Base-by-base conservation (phyloP, 1,140 invertebrate species). In the Nymphalis io region DNA sequence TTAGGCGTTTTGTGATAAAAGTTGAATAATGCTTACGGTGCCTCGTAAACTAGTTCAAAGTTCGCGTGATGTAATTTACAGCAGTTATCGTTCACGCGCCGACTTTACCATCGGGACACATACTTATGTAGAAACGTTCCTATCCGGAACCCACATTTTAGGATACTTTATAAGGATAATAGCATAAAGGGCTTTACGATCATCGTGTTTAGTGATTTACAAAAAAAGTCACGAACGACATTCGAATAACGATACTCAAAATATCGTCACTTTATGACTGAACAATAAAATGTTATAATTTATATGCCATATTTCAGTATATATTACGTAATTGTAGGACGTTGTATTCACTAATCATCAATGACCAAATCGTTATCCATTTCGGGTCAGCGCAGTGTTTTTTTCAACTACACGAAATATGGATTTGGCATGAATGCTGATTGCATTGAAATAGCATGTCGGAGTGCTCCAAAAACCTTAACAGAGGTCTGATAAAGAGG, bases 91-190 rank as follows among this genome's bases (percentile, higher is more conserved):
- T 74, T 69, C 72, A 72, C 58, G 68, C 71, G 73, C 72, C 39
- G 74, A 72, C 72, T 79, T 76, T 62, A 72, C 68, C 67, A 81
- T 75, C 81, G 76, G 81, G 81, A 84, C 83, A 83, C 73, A 78
- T 60, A 51, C 60, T 76, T 68, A 79, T 44, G 59, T 75, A 60
- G 48, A 70, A 75, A 71, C 60, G 66, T 68, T 62, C 38, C 58
- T 16, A 74, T 76, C 73, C 65, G 59, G 33, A 55, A 61, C 64
- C 48, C 73, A 66, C 60, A 68, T 76, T 79, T 78, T 71, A 61
- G 55, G 64, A 48, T 64, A 72, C 68, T 73, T 78, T 78, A 72
- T 76, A 61, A 53, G 58, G 62, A 68, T 66, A 44, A 60, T 60
- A 51, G 60, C 20, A 64, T 70, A 55, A 20, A 55, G 40, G 33